Percentiles rank a stretch among this genome's conserved stretches.
These are phyloP conservation scores for Sciurus vulgaris DNA, from an alignment of 2,797 vertebrate genomes.

Conservation along the genomic window DNA sequence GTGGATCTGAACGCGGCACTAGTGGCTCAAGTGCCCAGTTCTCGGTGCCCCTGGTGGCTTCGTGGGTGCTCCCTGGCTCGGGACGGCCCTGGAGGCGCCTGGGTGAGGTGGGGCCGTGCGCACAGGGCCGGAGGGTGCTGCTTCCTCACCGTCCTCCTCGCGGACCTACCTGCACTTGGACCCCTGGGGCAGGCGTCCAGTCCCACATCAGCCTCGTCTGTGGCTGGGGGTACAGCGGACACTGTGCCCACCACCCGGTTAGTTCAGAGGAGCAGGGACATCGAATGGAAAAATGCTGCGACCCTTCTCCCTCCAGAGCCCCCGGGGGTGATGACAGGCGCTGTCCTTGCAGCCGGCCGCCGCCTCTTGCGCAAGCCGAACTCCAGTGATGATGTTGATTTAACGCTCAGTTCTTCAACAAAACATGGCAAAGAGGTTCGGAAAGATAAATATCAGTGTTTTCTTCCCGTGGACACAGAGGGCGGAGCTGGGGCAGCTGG, in stretches of 20 bases:
- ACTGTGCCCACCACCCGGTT: not conserved
- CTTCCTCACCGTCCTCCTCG: not conserved
- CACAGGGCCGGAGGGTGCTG: not conserved
- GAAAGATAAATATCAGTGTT: conserved; percentile 27
- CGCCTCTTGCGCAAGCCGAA: conserved; percentile 36
- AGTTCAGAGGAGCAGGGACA: conserved; percentile 19
- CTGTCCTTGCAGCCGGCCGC: not conserved
- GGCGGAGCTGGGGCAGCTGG: not conserved
- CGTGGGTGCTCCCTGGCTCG: not conserved
- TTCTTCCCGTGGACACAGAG: not conserved
- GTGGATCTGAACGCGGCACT: not conserved
- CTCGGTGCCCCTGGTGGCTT: not conserved
- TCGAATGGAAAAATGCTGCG: conserved; percentile 65
- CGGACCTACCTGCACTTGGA: not conserved
- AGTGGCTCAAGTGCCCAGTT: not conserved
- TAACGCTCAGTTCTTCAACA: not conserved
- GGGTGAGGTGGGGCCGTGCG: not conserved
- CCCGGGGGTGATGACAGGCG: no score
- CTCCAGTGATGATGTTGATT: conserved; percentile 53
- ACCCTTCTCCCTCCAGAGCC: not conserved
- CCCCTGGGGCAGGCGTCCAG: not conserved
- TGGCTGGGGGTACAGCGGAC: not conserved
- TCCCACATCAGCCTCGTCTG: rapidly evolving
- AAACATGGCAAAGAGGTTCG: conserved; percentile 43
- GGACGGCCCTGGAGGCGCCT: not conserved